phyloP scores from a whole-genome alignment of 2,888 invertebrate species.

The Pandemis heparana region DNA sequence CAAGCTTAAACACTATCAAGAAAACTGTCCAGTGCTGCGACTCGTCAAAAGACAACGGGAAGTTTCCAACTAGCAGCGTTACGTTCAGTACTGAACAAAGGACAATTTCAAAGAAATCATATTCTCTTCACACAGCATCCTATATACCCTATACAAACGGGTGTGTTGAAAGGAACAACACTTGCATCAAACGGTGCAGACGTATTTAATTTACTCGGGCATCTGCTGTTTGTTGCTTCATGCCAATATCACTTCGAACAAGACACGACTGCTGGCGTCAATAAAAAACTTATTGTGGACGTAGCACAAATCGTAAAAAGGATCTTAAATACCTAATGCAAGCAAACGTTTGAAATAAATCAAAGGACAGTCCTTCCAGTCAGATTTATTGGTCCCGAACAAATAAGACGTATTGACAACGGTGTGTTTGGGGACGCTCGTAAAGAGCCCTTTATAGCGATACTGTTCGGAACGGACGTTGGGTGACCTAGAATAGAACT shows the following conservation, averaged over 20 bases:
- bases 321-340: slow-evolving; percentile 25
- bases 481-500: not conserved
- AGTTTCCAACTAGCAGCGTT: not conserved
- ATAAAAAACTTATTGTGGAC: slow-evolving; percentile 5
- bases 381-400: slow-evolving; percentile 69
- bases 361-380: slow-evolving; percentile 39
- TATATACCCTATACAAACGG: not conserved
- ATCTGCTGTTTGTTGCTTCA: not conserved
- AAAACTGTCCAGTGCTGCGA: too few relatives aligned
- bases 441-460: slow-evolving; percentile 14
- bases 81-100: not conserved
- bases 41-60: not conserved
- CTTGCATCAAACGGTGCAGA: not conserved
- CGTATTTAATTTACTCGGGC: not conserved
- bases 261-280: not conserved
- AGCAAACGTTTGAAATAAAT: slow-evolving; percentile 25
- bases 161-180: not conserved
- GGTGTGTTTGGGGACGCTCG: slow-evolving; percentile 58
- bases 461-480: not conserved
- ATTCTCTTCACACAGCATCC: not conserved
- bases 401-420: slow-evolving; percentile 68
- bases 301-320: slow-evolving; percentile 10
- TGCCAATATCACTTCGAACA: not conserved
- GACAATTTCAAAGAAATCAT: not conserved
- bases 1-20: too few relatives aligned